Percentiles rank a stretch among this genome's conserved stretches.
Evolutionary conservation across 92 coral and sea anemone species (phyloP).

Genomic region (Porites evermanni): DNA sequence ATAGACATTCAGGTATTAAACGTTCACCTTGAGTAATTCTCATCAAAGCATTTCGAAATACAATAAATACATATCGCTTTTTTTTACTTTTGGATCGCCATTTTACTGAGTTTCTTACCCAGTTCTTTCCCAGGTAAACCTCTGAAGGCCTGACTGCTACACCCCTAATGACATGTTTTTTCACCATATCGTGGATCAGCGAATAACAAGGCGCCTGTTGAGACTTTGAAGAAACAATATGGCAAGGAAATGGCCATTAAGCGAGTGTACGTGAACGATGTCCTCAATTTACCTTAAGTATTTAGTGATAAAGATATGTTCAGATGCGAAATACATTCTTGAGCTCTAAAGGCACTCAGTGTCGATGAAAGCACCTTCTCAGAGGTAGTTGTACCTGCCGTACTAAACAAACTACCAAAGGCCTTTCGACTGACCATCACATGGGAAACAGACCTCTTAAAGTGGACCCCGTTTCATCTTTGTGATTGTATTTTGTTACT

Average conservation of each 20-base stretch:
- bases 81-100: not conserved
- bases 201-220: constrained; percentile 53
- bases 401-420: constrained; percentile 58
- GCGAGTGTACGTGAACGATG: constrained; percentile 62
- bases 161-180: not conserved
- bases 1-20: not conserved
- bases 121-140: not conserved
- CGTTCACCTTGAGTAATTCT: not conserved
- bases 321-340: constrained; percentile 47
- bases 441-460: constrained; percentile 43
- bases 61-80: not conserved
- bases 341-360: constrained; percentile 59
- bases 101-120: constrained; percentile 11
- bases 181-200: constrained; percentile 7
- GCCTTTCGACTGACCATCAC: constrained; percentile 62
- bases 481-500: too few species aligned
- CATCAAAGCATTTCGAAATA: not conserved
- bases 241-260: constrained; percentile 64
- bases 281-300: constrained; percentile 33
- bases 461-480: constrained; percentile 20
- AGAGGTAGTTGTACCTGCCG: constrained; percentile 62
- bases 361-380: constrained; percentile 55
- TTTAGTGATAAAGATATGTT: constrained; percentile 53
- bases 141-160: constrained; percentile 17
- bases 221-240: constrained; percentile 45